Evolutionary conservation across 2,888 invertebrate species (phyloP), one percentile per base, ranked within the genome.

Genomic region (Latrodectus hesperus): DNA sequence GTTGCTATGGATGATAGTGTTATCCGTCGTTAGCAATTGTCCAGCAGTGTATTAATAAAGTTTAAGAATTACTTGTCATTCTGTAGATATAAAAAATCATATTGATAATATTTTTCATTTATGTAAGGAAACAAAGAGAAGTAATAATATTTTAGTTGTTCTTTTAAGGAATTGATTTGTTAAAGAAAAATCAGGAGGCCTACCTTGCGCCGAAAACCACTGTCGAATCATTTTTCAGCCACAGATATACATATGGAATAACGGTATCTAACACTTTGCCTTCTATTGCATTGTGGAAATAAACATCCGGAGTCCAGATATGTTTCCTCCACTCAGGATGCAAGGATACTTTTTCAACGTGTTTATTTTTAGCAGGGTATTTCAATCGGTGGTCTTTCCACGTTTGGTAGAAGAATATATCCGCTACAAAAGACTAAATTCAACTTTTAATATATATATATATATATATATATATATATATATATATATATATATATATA

Each of bases 241-340:
- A 81, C 8, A 89, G 77, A 71, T 85, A 89, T 14, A 85, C 81
- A 53, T 88, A 88, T 8, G 89, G 89, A 65, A 89, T 89, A 17
- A 89, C 74, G 38, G 83, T 84, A 38, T 77, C 70, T 16, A 83
- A 82, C 38, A 89, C 89, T 55, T 85, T 84, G 14, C 89, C 89
- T 49, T 84, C 87, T 26, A 89, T 88, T 0, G 90, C 89, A 71
- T 90, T 90, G 65, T 89, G 74, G 60, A 90, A 89, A 55, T 89
- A 90, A 26, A 88, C 81, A 75, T 90, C 89, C 0, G 90, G 90
- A 2, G 89, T 89, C 90, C 90, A 90, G 14, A 90, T 49, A 26
- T 78, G 80, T 12, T 88, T 82, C 11, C 77, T 79, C 89, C 89
- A 90, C 17, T 83, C 89, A 10, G 81, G 84, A 68, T 89, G 84